Conservation (phyloP, 2,113 vertebrate species). For the Motacilla tschutschensis region DNA sequence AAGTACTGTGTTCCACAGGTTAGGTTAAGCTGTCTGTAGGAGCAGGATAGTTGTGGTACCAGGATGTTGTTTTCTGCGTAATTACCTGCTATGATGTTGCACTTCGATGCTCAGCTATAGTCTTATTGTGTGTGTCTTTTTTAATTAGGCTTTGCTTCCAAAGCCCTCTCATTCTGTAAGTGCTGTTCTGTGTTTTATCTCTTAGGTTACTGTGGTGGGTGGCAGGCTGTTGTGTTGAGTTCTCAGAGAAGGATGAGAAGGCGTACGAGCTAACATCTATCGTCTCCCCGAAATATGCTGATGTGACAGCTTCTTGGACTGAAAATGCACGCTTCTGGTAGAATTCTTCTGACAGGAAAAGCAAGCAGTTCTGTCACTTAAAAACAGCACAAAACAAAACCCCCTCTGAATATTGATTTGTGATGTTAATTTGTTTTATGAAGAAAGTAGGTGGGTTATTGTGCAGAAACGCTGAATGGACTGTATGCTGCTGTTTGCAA, state of each 20-base stretch:
- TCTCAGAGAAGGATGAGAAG: neutral
- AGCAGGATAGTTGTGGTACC: neutral
- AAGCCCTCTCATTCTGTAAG: neutral
- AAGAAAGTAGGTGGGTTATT: neutral
- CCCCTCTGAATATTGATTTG: neutral
- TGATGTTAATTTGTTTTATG: neutral
- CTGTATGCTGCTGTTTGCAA: neutral
- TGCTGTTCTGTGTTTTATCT: neutral
- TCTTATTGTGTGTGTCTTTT: neutral
- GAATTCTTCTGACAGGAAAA: conserved; percentile 2
- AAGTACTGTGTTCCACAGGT: accelerated
- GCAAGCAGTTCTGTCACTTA: neutral
- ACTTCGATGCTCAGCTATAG: neutral
- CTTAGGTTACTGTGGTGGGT: neutral
- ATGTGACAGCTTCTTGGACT: conserved; percentile 17
- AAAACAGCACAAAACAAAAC: neutral
- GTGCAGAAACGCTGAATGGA: neutral
- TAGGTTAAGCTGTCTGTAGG: neutral
- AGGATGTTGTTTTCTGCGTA: neutral
- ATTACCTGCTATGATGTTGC: neutral
- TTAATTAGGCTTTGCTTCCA: neutral
- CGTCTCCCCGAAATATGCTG: neutral
- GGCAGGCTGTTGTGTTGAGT: neutral
- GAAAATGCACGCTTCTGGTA: neutral
- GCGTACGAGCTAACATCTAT: neutral